Conservation (phyloP, 53 echinoderm and acorn worm species). For the Pentamera pediparva region DNA sequence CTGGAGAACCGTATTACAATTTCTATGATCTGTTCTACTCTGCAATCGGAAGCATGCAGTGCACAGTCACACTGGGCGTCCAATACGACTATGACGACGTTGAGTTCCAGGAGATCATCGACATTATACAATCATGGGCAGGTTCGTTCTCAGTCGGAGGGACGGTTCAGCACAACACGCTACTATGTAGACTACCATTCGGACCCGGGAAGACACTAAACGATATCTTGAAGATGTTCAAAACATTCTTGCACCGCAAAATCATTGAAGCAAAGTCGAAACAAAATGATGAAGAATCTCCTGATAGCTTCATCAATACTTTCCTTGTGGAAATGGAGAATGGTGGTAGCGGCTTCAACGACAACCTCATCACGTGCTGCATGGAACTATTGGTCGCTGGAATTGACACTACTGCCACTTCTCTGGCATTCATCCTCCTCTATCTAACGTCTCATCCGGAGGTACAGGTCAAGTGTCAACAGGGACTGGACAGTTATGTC, state of each 20-base stretch:
- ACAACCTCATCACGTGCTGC: not conserved
- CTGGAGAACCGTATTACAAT: not conserved
- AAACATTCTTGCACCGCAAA: not conserved
- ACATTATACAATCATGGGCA: not conserved
- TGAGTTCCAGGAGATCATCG: not conserved
- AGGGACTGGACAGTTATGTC: not conserved
- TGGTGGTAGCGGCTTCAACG: not conserved
- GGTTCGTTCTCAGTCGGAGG: not conserved
- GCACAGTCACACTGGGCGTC: not conserved
- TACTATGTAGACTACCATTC: not conserved
- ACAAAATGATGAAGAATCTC: not conserved
- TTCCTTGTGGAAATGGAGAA: not conserved
- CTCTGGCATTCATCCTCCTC: not conserved
- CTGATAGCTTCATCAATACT: not conserved
- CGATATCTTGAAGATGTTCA: not conserved
- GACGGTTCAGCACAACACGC: not conserved
- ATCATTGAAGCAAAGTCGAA: not conserved
- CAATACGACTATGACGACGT: not conserved
- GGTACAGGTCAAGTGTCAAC: not conserved
- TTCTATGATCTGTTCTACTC: not conserved
- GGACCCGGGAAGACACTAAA: not conserved
- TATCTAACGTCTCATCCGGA: not conserved
- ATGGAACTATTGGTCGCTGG: not conserved
- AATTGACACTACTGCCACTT: not conserved
- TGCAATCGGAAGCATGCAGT: not conserved